Percentiles rank a stretch among this genome's conserved stretches.
Evolutionary conservation across 2,888 invertebrate species (phyloP).

Genomic region (Hirtodrosophila alboralis): DNA sequence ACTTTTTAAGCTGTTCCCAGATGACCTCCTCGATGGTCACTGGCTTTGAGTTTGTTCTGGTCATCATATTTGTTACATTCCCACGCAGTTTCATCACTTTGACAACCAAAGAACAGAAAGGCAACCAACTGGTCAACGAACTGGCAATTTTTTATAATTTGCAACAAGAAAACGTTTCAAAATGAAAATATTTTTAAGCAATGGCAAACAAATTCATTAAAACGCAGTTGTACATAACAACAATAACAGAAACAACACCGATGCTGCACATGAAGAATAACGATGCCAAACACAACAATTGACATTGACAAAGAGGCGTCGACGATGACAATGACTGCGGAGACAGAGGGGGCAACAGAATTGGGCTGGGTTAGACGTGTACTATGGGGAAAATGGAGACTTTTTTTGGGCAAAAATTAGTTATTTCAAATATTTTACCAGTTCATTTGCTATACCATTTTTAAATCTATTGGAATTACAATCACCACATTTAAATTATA

Average conservation of each 20-base stretch:
- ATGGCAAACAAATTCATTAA: constrained; percentile 53
- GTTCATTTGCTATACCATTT: too few species aligned
- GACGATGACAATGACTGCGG: constrained; percentile 17
- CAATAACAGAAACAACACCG: constrained; percentile 2
- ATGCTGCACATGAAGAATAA: constrained; percentile 55
- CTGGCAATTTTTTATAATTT: constrained; percentile 51
- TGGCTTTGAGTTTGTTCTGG: neutral
- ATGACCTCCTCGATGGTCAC: constrained; percentile 3
- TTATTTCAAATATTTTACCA: too few species aligned
- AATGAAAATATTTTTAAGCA: constrained; percentile 39
- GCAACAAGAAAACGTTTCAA: constrained; percentile 31
- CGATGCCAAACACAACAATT: constrained; percentile 57
- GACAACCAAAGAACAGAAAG: constrained; percentile 13
- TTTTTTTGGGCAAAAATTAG: too few species aligned
- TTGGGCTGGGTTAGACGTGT: too few species aligned
- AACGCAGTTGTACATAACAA: constrained; percentile 25
- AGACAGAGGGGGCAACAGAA: neutral
- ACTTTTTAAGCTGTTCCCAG: neutral
- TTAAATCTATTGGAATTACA: too few species aligned
- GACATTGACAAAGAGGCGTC: constrained; percentile 61
- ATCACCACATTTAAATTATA: too few species aligned
- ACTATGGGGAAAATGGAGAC: too few species aligned
- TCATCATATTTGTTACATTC: constrained; percentile 23
- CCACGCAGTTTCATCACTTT: constrained; percentile 47
- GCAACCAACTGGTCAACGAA: constrained; percentile 41